phyloP scores from a whole-genome alignment of 2,113 vertebrate species.

The Sphyrna mokarran region DNA sequence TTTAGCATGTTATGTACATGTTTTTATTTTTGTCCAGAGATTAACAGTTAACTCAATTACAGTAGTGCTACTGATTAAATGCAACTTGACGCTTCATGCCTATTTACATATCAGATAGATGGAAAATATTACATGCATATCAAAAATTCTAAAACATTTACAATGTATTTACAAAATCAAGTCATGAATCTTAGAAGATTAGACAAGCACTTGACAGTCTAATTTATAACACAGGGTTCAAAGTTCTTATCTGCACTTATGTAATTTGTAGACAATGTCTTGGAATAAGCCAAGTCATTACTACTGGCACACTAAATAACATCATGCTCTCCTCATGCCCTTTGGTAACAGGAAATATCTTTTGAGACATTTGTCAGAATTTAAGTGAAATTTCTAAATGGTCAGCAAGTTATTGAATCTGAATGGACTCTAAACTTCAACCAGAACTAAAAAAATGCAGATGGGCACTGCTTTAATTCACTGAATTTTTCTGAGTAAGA shows the following conservation, averaged over 20 bases:
- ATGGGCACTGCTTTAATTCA: not conserved
- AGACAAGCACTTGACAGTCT: not conserved
- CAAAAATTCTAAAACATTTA: not conserved
- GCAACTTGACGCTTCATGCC: not conserved
- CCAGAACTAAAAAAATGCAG: not conserved
- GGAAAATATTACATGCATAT: not conserved
- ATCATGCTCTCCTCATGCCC: not conserved
- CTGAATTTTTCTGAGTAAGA: not conserved
- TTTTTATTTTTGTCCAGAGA: not conserved
- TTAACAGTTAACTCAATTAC: not conserved
- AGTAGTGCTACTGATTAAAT: not conserved
- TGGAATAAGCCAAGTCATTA: not conserved
- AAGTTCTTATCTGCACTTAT: not conserved
- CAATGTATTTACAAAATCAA: not conserved
- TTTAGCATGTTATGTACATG: not conserved
- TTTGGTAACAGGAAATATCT: not conserved
- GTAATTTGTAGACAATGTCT: not conserved
- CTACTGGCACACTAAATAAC: not conserved
- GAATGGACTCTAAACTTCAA: not conserved
- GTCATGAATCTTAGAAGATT: not conserved
- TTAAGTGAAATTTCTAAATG: not conserved
- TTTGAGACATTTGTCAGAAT: not conserved
- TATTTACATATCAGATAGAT: not conserved
- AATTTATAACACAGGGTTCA: not conserved
- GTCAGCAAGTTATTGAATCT: not conserved